Base-by-base conservation (phyloP, 2,888 invertebrate species). In the Ornithoptera priamus region DNA sequence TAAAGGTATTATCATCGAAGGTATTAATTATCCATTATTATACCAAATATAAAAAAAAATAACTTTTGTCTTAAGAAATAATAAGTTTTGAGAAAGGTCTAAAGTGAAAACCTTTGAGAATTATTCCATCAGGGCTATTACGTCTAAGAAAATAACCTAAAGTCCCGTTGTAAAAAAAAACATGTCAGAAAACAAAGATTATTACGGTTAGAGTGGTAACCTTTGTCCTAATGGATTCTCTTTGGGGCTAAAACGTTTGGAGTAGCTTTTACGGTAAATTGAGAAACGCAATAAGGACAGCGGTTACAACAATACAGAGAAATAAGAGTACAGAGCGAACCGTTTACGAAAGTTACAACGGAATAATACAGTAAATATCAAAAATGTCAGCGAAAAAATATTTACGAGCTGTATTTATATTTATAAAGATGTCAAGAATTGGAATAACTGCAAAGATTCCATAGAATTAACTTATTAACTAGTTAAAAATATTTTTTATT, bases 161-260 rank as follows among this genome's bases (percentile, higher is more conserved):
- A 18, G 50, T 50, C 50, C 15, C 17, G 18, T 50, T 50, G 50
- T 50, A 50, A 50, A 50, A 50, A 22, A 50, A 50, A 50, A 50
- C 50, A 50, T 50, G 50, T 50, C 57, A 20, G 3, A 20, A 20
- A 20, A 20, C 18, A 8, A 57, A 57, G 22, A 20, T 20, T 57
- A 57, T 20, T 36, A 64, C 24, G 50, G 20, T 30, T 46, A 56
- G 10, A 39, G 64, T 59, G 30, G 65, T 20, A 65, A 65, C 65
- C 65, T 57, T 65, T 42, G 58, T 39, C 65, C 42, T 65, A 65
- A 65, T 65, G 65, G 65, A 65, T 57, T 57, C 57, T 65, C 39
- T 57, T 65, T 30, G 8, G 58, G 36, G 22, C 39, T 58, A 57
- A 65, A 65, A 65, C 57, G 57, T 58, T 58, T 39, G 42, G 56